phyloP scores from a whole-genome alignment of 2,113 vertebrate species.

The Alexandromys fortis region DNA sequence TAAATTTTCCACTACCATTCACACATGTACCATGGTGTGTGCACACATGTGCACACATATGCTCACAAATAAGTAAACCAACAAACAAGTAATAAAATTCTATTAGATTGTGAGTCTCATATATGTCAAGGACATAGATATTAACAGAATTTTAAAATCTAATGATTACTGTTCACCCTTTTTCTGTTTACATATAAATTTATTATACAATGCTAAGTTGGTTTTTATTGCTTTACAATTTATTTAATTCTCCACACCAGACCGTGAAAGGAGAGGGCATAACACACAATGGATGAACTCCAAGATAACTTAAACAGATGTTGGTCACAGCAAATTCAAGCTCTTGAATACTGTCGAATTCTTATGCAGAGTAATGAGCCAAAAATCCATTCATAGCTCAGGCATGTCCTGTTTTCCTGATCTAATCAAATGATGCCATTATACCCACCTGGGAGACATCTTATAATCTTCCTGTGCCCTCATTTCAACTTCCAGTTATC shows the following conservation, averaged over 20 bases:
- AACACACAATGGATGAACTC: background rate
- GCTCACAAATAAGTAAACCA: background rate
- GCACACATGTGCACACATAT: background rate
- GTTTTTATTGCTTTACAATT: conserved; percentile 4
- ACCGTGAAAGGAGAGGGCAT: background rate
- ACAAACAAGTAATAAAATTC: background rate
- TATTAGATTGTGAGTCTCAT: background rate
- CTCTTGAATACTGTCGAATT: background rate
- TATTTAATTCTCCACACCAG: background rate
- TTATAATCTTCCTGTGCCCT: background rate
- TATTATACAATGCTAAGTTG: background rate
- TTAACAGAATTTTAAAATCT: conserved; percentile 18
- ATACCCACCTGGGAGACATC: background rate
- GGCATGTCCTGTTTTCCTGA: background rate
- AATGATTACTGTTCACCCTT: background rate
- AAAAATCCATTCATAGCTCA: background rate
- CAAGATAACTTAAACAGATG: background rate
- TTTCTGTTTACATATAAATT: background rate
- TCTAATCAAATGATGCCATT: background rate
- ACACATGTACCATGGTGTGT: too few relatives aligned
- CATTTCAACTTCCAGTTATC: background rate
- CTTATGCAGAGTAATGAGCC: background rate
- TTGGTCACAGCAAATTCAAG: conserved; percentile 11
- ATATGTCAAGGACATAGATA: background rate
- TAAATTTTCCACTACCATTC: background rate